Evolutionary conservation across 2,888 invertebrate species (phyloP).

Genomic region (Orchesella flavescens): DNA sequence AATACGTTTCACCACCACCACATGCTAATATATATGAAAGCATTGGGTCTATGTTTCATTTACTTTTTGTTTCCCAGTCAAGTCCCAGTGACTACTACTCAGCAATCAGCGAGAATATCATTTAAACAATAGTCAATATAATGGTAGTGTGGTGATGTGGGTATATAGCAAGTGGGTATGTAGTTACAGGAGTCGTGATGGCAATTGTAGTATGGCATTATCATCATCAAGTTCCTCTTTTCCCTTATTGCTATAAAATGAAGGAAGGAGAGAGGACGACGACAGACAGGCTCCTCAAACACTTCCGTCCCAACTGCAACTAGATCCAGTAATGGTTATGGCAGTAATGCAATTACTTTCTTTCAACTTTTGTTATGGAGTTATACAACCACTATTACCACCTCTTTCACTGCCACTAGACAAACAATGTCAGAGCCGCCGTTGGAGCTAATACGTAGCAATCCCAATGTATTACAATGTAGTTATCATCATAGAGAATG

Average conservation of each 20-base stretch:
- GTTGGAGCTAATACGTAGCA: neutral
- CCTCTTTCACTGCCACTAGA: conserved; percentile 41
- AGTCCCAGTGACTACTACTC: neutral
- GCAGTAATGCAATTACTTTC: conserved; percentile 61
- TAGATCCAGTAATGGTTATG: conserved; percentile 61
- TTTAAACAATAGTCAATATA: conserved; percentile 24
- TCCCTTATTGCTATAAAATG: conserved; percentile 19
- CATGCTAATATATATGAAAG: conserved; percentile 1
- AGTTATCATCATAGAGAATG: too few relatives aligned
- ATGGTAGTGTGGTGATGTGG: neutral
- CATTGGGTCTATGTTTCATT: conserved; percentile 32
- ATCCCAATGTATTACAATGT: too few relatives aligned
- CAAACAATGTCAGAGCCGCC: neutral
- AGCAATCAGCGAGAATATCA: conserved; percentile 32
- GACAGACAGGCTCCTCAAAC: conserved; percentile 43
- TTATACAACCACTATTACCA: conserved; percentile 49
- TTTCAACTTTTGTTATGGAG: conserved; percentile 58
- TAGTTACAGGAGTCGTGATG: conserved; percentile 18
- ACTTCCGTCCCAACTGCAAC: conserved; percentile 58
- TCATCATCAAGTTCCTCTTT: conserved; percentile 30
- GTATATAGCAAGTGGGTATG: neutral
- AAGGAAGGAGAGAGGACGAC: conserved; percentile 27
- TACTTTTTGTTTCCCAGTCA: conserved; percentile 25
- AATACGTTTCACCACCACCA: conserved; percentile 29
- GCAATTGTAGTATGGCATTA: conserved; percentile 38